Evolutionary conservation across 2,888 invertebrate species (phyloP), one percentile per base, ranked within the genome.

Genomic region (Notodonta ziczac): DNA sequence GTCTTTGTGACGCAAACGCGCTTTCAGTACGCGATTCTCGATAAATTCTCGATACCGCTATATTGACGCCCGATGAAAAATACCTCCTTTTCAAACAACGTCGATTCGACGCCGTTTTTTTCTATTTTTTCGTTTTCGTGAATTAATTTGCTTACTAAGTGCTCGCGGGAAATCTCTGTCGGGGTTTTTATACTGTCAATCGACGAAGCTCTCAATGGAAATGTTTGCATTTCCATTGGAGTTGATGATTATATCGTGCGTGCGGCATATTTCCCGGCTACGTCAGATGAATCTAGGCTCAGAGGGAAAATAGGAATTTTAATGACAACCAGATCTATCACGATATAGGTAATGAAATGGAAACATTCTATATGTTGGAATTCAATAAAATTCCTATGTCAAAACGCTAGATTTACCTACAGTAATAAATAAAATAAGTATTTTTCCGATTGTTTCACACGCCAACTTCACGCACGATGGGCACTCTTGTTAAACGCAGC

Each of bases 101-200:
- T 75, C 76, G 78, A 79, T 79, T 80, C 75, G 70, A 65, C 74
- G 76, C 69, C 74, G 74, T 77, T 74, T 78, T 86, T 86, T 83
- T 73, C 61, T 84, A 83, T 84, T 83, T 82, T 80, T 78, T 24
- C 24, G 2, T 24, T 24, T 16, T 80, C 77, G 78, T 81, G 87
- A 87, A 87, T 89, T 89, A 88, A 90, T 91, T 90, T 89, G 83
- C 85, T 84, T 80, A 77, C 84, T 85, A 87, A 86, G 86, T 86
- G 85, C 83, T 83, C 72, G 80, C 66, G 76, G 79, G 74, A 78
- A 72, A 82, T 83, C 85, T 83, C 82, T 73, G 76, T 67, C 75
- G 74, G 73, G 80, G 81, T 85, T 86, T 84, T 77, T 76, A 74
- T 75, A 76, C 74, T 76, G 78, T 82, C 84, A 81, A 81, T 85